Evolutionary conservation across 2,113 vertebrate species (phyloP).

Genomic region (Urocynchramus pylzowi): DNA sequence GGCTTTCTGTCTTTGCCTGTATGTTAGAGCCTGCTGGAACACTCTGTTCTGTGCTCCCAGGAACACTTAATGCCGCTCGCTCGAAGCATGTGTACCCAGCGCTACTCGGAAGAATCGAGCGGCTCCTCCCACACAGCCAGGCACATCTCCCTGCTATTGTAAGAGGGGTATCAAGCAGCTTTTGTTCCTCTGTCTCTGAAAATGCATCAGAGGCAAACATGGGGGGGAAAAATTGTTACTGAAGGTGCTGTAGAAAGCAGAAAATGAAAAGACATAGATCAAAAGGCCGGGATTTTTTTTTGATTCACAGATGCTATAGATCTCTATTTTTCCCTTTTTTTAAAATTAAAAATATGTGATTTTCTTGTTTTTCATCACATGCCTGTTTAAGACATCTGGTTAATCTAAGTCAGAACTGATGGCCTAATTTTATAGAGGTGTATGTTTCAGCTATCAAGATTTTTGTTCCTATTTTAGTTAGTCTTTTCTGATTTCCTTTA

Average conservation of each 20-base stretch:
- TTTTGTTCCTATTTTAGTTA: not conserved
- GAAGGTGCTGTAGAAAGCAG: not conserved
- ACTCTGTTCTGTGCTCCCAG: slow-evolving; percentile 28
- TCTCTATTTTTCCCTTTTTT: not conserved
- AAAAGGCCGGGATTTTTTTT: not conserved
- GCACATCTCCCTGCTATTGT: slow-evolving; percentile 33
- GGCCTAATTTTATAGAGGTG: not conserved
- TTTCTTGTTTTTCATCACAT: not conserved
- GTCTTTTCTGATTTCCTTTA: not conserved
- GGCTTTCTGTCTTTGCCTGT: slow-evolving; percentile 46
- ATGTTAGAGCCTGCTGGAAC: slow-evolving; percentile 48
- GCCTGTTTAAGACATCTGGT: not conserved
- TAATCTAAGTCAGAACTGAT: not conserved
- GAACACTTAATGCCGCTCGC: slow-evolving; percentile 2
- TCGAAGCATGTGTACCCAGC: slow-evolving; percentile 5
- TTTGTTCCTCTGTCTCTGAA: slow-evolving; percentile 17
- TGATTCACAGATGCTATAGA: not conserved
- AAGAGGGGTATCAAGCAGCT: not conserved
- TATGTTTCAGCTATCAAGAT: not conserved
- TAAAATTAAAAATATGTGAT: not conserved
- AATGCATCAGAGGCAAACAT: not conserved
- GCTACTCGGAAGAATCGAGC: not conserved
- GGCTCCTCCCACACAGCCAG: slow-evolving; percentile 47
- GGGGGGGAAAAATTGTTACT: not conserved
- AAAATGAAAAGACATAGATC: not conserved